phyloP scores from a whole-genome alignment of 2,888 invertebrate species.

The Ennomos fuscantarius region DNA sequence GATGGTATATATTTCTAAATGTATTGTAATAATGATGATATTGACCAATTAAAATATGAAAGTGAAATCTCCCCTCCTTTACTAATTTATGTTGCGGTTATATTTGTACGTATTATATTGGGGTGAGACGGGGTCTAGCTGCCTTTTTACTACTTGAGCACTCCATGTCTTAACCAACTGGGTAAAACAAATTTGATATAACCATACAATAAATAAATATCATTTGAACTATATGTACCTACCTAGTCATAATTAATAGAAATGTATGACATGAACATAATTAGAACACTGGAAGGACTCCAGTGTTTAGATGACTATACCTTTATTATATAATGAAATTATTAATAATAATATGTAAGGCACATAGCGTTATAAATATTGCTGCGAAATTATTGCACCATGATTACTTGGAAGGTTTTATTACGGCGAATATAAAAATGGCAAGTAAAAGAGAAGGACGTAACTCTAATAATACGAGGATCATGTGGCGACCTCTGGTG shows the following conservation, averaged over 20 bases:
- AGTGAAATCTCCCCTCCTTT: conserved; percentile 5
- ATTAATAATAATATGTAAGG: conserved; percentile 24
- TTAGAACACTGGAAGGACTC: neutral
- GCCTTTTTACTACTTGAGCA: neutral
- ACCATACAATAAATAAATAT: no score
- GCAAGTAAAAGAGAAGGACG: conserved; percentile 9
- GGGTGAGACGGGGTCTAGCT: neutral
- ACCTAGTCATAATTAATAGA: no score
- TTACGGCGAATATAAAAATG: conserved; percentile 15
- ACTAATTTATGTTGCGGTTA: conserved; percentile 14
- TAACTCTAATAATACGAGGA: no score
- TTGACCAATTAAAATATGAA: no score
- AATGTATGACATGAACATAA: no score
- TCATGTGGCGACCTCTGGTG: no score
- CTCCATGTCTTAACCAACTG: neutral
- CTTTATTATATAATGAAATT: conserved; percentile 18
- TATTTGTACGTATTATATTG: conserved; percentile 15
- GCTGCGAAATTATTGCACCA: conserved; percentile 21
- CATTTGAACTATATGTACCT: no score
- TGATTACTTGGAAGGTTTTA: neutral
- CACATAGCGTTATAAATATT: conserved; percentile 26
- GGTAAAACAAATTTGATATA: neutral
- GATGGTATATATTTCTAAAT: no score
- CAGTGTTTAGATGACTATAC: neutral
- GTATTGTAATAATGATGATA: no score